Evolutionary conservation across 2,113 vertebrate species (phyloP).

Genomic region (Periophthalmus modestus): DNA sequence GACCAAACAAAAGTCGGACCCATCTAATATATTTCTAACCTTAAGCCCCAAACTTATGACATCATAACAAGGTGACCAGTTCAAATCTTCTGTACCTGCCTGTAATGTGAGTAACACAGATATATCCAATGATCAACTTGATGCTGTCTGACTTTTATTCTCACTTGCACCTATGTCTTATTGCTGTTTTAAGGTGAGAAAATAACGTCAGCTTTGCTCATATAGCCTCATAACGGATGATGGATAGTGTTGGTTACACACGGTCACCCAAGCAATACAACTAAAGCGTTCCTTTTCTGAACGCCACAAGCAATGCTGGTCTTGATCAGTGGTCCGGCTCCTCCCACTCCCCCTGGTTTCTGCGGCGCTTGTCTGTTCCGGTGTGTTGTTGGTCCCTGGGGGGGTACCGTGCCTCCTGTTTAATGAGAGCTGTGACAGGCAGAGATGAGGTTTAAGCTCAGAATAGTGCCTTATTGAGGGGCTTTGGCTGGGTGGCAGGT

Average conservation of each 20-base stretch:
- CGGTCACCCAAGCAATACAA: conserved; percentile 47
- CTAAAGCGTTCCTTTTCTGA: conserved; percentile 59
- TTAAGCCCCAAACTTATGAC: neutral
- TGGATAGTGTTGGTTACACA: conserved; percentile 45
- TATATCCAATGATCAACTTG: neutral
- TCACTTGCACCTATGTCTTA: neutral
- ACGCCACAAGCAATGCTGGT: conserved; percentile 32
- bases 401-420: conserved; percentile 48
- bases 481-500: neutral
- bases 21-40: neutral
- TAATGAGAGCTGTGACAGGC: conserved; percentile 54
- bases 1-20: neutral
- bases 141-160: neutral
- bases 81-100: neutral
- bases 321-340: conserved; percentile 56
- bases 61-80: neutral
- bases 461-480: neutral
- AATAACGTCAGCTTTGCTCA: conserved; percentile 18
- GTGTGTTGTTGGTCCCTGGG: conserved; percentile 41
- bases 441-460: conserved; percentile 36
- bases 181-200: conserved; percentile 24
- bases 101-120: neutral
- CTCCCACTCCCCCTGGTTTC: conserved; percentile 41
- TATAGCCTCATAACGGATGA: conserved; percentile 44
- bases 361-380: conserved; percentile 22